phyloP scores from a whole-genome alignment of 1,140 invertebrate species.

The Oscheius sp. region DNA sequence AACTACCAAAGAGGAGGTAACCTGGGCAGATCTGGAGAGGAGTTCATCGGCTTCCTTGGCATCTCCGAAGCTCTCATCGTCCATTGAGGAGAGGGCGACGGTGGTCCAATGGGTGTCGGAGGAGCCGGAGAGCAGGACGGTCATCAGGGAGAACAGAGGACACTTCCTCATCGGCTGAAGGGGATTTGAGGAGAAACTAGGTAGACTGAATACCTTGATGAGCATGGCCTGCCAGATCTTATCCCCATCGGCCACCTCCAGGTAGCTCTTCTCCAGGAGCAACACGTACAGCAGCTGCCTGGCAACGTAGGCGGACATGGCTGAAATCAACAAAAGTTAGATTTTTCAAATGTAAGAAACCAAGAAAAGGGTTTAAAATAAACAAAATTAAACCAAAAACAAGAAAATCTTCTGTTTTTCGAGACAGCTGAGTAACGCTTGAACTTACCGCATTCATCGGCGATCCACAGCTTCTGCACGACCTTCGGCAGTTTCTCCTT shows the following conservation, averaged over 20 bases:
- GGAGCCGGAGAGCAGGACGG: background rate
- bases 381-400: background rate
- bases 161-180: background rate
- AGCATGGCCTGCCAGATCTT: background rate
- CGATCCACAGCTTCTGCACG: background rate
- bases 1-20: too few relatives aligned
- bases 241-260: background rate
- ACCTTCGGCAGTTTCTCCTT: background rate
- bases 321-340: too few relatives aligned
- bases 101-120: too few relatives aligned
- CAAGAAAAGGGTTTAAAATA: too few relatives aligned
- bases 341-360: too few relatives aligned
- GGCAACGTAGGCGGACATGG: background rate
- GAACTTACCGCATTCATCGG: background rate
- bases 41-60: too few relatives aligned
- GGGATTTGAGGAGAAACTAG: background rate
- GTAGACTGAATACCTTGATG: background rate
- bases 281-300: background rate
- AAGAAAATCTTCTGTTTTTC: too few relatives aligned
- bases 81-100: too few relatives aligned
- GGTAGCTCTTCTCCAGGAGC: background rate
- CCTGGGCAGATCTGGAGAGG: too few relatives aligned
- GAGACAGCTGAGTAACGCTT: too few relatives aligned
- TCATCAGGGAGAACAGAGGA: background rate
- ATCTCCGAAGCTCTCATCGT: too few relatives aligned